phyloP scores from a whole-genome alignment of 2,113 vertebrate genomes.

The Malurus elegans region DNA sequence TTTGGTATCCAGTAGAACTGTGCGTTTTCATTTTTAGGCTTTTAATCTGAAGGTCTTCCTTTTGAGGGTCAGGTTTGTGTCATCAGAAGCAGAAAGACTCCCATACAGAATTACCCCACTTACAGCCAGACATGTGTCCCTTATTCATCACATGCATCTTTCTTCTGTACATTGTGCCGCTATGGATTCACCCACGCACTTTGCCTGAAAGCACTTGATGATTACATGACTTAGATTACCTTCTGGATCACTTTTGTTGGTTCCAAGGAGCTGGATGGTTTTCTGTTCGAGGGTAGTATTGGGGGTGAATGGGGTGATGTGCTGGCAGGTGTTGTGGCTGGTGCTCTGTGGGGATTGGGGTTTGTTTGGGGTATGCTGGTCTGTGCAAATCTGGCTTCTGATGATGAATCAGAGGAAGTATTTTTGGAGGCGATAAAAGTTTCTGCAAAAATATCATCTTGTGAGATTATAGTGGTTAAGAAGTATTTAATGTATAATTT shows the following conservation, averaged over 20 bases:
- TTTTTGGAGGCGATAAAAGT: neutral
- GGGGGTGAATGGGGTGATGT: neutral
- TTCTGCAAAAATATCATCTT: neutral
- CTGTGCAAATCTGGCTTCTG: neutral
- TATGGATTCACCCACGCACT: neutral
- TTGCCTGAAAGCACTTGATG: neutral
- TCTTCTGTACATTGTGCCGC: neutral
- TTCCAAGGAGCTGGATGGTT: neutral
- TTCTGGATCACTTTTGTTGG: neutral
- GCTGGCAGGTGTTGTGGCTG: neutral
- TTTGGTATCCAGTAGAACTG: neutral
- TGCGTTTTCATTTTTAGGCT: neutral
- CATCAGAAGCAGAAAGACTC: neutral
- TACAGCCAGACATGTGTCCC: neutral
- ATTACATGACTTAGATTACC: neutral
- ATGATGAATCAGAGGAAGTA: neutral
- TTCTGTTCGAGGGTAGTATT: neutral
- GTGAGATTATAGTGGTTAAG: neutral
- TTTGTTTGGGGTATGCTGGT: neutral
- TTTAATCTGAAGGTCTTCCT: neutral
- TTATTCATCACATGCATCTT: neutral
- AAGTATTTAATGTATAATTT: neutral
- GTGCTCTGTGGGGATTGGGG: neutral
- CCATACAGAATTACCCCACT: neutral
- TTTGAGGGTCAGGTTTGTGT: neutral